Evolutionary conservation across 2,888 invertebrate species (phyloP).

Genomic region (Luperina testacea): DNA sequence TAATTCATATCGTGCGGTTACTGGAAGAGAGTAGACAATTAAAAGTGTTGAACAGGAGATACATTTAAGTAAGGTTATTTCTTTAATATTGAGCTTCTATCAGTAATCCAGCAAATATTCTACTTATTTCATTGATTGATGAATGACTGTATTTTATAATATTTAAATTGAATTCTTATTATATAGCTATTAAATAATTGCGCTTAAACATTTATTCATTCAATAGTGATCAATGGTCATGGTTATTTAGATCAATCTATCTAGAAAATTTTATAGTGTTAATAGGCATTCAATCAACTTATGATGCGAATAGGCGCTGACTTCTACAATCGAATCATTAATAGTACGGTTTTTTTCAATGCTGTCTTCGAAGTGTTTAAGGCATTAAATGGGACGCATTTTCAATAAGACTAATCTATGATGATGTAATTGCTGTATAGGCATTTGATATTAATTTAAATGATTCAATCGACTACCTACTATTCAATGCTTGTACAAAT

Average conservation of each 20-base stretch:
- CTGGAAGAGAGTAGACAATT: neutral
- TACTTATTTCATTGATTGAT: conserved; percentile 12
- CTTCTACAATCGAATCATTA: neutral
- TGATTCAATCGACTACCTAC: neutral
- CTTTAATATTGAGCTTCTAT: neutral
- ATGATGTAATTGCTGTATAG: neutral
- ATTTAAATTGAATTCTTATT: conserved; percentile 38
- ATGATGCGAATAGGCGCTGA: conserved; percentile 3
- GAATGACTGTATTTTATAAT: conserved; percentile 36
- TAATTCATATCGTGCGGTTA: neutral
- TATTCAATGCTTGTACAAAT: neutral
- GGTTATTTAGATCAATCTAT: conserved; percentile 46
- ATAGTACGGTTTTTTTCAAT: conserved; percentile 1
- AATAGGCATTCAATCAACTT: conserved; percentile 45
- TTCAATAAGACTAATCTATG: neutral
- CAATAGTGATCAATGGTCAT: conserved; percentile 45
- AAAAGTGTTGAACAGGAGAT: too few species aligned
- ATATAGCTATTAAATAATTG: conserved; percentile 28
- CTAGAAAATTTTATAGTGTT: conserved; percentile 36
- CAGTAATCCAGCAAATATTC: neutral
- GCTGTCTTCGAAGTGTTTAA: neutral
- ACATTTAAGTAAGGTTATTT: too few species aligned
- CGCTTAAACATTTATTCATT: conserved; percentile 27
- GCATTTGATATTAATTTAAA: neutral
- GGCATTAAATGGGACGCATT: neutral